phyloP scores from a whole-genome alignment of 2,888 invertebrate genomes.

The Stenolophus ochropezus region DNA sequence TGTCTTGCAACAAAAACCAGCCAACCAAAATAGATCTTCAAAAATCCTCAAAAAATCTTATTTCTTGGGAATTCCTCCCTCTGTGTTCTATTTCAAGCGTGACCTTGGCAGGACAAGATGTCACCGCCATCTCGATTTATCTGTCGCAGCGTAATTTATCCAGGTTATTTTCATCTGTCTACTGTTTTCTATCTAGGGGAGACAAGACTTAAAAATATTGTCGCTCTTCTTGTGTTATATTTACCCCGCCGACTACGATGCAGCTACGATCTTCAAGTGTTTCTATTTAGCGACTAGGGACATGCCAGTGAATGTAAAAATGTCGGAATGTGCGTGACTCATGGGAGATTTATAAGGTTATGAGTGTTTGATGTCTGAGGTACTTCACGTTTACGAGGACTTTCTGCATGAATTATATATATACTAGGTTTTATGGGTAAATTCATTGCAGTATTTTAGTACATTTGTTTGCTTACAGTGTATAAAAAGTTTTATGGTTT shows the following conservation, averaged over 20 bases:
- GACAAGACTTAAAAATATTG: conserved; percentile 52
- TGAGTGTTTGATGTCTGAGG: not conserved
- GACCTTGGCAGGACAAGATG: conserved; percentile 22
- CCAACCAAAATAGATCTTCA: not conserved
- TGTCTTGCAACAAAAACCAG: not conserved
- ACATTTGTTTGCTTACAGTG: not conserved
- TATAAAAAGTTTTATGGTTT: not conserved
- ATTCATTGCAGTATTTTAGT: not conserved
- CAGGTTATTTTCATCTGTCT: conserved; percentile 19
- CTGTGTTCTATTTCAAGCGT: conserved; percentile 23
- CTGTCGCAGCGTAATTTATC: conserved; percentile 23
- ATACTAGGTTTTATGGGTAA: not conserved
- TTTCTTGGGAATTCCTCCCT: not conserved
- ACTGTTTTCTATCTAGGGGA: conserved; percentile 44
- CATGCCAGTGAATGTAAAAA: not conserved
- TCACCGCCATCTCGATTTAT: conserved; percentile 23
- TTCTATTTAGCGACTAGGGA: not conserved
- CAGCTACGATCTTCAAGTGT: conserved; percentile 10
- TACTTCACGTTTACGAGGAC: not conserved
- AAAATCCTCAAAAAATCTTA: not conserved
- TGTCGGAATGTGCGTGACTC: not conserved
- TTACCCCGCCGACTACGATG: conserved; percentile 6
- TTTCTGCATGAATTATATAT: not conserved
- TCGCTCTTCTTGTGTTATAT: conserved; percentile 35
- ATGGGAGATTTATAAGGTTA: not conserved